These are phyloP conservation scores for Cryptoblepharus egeriae DNA, from an alignment of 2,797 vertebrate species.

Conservation along the genomic window DNA sequence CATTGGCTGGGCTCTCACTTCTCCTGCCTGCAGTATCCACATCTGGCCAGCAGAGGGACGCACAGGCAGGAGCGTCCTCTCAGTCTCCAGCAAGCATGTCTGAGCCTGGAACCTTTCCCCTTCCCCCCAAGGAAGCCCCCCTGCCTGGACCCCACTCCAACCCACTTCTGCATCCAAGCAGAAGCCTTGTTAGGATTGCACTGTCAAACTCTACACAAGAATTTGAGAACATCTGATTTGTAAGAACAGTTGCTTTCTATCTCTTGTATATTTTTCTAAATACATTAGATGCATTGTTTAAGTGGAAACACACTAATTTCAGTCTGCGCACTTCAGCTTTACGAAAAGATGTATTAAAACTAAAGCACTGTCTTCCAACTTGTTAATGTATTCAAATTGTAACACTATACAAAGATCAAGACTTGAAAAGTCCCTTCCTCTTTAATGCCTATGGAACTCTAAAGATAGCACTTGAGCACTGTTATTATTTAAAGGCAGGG, in stretches of 20 bases:
- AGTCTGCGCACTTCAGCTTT: background rate
- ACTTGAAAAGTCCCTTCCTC: background rate
- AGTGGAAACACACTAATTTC: background rate
- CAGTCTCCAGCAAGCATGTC: too few species aligned
- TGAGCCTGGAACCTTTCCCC: too few species aligned
- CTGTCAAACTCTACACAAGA: too few species aligned
- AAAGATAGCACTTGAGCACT: background rate
- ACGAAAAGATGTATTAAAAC: background rate
- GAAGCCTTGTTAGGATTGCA: too few species aligned
- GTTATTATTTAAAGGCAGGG: background rate
- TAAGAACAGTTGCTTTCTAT: background rate
- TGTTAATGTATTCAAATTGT: background rate
- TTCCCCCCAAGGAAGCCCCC: too few species aligned
- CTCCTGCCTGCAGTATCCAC: too few species aligned
- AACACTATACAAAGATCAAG: constrained; percentile 6
- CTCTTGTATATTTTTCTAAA: constrained; percentile 21
- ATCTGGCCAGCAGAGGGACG: too few species aligned
- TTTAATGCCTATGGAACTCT: background rate
- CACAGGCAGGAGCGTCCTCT: too few species aligned
- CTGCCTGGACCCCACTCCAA: too few species aligned
- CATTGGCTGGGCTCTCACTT: too few species aligned
- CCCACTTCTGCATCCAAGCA: too few species aligned
- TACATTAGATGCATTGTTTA: background rate
- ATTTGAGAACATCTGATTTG: too few species aligned
- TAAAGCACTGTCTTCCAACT: background rate